Evolutionary conservation across 2,888 invertebrate species (phyloP).

Genomic region (Eristalinus sepulchralis): DNA sequence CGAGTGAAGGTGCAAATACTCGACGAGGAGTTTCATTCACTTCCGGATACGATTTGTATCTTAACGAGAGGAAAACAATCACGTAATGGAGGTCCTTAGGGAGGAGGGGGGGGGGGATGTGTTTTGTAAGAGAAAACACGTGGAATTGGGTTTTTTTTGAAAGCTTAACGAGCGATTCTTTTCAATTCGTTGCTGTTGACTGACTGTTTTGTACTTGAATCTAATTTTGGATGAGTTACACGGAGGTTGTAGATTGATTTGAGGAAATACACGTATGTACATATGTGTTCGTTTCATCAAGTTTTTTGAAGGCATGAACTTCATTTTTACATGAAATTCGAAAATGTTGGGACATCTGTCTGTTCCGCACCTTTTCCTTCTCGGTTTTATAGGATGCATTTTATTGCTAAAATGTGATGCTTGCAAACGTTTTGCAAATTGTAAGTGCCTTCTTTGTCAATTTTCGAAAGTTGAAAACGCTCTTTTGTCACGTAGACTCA

Average conservation of each 20-base stretch:
- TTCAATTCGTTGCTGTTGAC: background rate
- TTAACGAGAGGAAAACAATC: background rate
- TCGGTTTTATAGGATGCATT: too few relatives aligned
- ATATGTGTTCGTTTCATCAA: too few relatives aligned
- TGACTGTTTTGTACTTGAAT: background rate
- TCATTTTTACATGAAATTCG: too few relatives aligned
- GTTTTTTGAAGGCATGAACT: too few relatives aligned
- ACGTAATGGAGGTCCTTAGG: background rate
- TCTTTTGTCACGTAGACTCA: too few relatives aligned
- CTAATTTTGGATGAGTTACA: background rate
- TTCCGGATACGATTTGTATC: background rate
- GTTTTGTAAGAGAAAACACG: background rate
- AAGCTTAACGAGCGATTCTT: background rate
- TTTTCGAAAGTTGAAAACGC: too few relatives aligned
- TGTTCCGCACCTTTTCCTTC: too few relatives aligned
- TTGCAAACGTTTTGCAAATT: too few relatives aligned
- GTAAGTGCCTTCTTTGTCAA: too few relatives aligned
- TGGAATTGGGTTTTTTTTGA: background rate
- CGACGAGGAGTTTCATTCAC: slow-evolving; percentile 1
- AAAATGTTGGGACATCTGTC: too few relatives aligned
- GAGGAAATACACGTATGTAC: too few relatives aligned
- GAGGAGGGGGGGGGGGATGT: background rate
- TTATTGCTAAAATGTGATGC: too few relatives aligned
- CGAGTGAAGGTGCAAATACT: background rate
- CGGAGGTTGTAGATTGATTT: background rate